These are phyloP conservation scores for Metacarcinus magister DNA, from an alignment of 2,888 invertebrate species.

Conservation along the genomic window DNA sequence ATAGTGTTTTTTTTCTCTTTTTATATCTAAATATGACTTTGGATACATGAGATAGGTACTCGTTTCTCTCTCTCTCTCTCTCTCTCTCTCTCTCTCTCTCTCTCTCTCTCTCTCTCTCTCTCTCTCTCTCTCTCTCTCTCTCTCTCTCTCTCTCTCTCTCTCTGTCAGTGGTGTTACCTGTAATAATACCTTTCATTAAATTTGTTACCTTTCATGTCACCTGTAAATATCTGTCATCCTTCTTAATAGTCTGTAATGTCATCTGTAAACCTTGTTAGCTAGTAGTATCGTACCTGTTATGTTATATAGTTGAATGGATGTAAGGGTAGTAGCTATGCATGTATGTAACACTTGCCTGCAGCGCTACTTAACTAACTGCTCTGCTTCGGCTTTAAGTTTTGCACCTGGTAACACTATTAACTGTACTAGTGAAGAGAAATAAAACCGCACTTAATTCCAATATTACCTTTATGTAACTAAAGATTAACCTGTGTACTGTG, in stretches of 20 bases:
- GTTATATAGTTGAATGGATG: neutral
- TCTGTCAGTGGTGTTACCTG: neutral
- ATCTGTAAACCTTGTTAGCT: too few species aligned
- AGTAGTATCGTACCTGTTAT: too few species aligned
- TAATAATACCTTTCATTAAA: too few species aligned
- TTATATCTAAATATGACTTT: neutral
- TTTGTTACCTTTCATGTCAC: neutral
- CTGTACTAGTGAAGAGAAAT: neutral
- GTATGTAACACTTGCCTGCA: neutral
- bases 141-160: too few species aligned
- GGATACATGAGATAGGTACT: neutral
- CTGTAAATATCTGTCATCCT: too few species aligned
- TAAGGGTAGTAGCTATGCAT: neutral
- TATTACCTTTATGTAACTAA: neutral
- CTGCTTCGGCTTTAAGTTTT: slow-evolving; percentile 1
- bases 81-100: too few species aligned
- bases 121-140: too few species aligned
- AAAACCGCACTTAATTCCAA: neutral
- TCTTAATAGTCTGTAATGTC: too few species aligned
- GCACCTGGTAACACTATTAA: neutral
- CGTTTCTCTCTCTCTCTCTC: too few species aligned
- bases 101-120: too few species aligned
- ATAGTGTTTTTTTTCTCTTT: neutral
- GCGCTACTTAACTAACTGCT: neutral
- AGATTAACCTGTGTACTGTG: neutral